Percentiles rank a stretch among this genome's conserved stretches.
These are phyloP conservation scores for Mallateleia sp. DNA, from an alignment of 2,888 invertebrate species.

Conservation along the genomic window DNA sequence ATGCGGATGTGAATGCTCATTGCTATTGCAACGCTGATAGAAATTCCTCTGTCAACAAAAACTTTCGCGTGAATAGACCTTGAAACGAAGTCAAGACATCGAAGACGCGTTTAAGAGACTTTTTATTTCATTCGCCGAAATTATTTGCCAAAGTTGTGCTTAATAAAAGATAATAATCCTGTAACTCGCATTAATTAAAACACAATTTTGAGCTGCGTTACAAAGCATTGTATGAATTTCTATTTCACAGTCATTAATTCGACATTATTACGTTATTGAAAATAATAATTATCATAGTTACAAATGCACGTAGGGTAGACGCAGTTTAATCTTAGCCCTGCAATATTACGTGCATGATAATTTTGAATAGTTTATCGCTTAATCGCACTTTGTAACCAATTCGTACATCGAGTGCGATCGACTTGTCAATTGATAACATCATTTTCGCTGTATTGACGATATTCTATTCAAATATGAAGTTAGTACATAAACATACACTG, in stretches of 20 bases:
- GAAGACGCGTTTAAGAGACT: slow-evolving; percentile 3
- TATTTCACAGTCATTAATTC: no score
- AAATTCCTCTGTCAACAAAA: slow-evolving; percentile 58
- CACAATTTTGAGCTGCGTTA: no score
- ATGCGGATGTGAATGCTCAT: slow-evolving; percentile 21
- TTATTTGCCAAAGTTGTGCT: background rate
- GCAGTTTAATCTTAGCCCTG: background rate
- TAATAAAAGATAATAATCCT: no score
- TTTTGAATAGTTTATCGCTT: slow-evolving; percentile 26
- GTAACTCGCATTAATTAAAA: no score
- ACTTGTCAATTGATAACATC: slow-evolving; percentile 41
- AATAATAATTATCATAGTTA: background rate
- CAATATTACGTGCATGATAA: slow-evolving; percentile 5
- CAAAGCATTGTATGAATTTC: no score
- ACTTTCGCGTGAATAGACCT: slow-evolving; percentile 24
- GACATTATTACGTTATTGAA: no score
- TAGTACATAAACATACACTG: slow-evolving; percentile 28
- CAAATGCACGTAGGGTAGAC: background rate
- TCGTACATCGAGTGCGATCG: slow-evolving; percentile 20
- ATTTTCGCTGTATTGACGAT: slow-evolving; percentile 49
- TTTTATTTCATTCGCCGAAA: background rate
- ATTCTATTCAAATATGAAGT: slow-evolving; percentile 41
- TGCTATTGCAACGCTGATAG: slow-evolving; percentile 49
- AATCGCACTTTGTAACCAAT: slow-evolving; percentile 37
- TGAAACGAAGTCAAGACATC: background rate